phyloP scores from a whole-genome alignment of 2,888 invertebrate genomes.

The Volucella bombylans region DNA sequence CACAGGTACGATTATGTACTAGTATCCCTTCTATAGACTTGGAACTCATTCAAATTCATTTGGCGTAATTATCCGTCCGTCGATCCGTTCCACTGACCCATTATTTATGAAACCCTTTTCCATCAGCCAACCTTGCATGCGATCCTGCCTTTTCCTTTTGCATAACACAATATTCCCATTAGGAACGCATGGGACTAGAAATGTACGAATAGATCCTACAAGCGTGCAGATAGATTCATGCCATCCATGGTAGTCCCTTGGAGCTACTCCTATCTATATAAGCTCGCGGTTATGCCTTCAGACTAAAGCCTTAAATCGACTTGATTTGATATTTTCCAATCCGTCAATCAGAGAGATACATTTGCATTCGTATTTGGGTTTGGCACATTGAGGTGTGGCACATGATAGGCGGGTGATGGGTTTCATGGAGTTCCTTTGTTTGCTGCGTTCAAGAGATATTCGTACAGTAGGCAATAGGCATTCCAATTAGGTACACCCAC shows the following conservation, averaged over 20 bases:
- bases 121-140: slow-evolving; percentile 1
- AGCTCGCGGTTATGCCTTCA: slow-evolving; percentile 2
- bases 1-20: slow-evolving; percentile 13
- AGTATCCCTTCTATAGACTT: slow-evolving; percentile 7
- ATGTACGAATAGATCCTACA: slow-evolving; percentile 20
- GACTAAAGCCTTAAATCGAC: not conserved
- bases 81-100: slow-evolving; percentile 74
- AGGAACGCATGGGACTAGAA: slow-evolving; percentile 44
- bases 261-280: not conserved
- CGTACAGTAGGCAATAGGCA: not conserved
- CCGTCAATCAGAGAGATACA: slow-evolving; percentile 56
- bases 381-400: slow-evolving; percentile 60
- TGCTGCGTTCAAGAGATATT: not conserved
- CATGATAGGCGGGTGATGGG: slow-evolving; percentile 48
- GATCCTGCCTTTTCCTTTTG: slow-evolving; percentile 6
- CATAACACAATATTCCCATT: slow-evolving; percentile 61
- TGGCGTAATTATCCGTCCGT: slow-evolving; percentile 50
- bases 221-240: slow-evolving; percentile 14
- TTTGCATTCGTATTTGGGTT: slow-evolving; percentile 54
- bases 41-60: slow-evolving; percentile 50
- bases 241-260: slow-evolving; percentile 7
- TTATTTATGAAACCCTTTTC: slow-evolving; percentile 70
- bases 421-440: slow-evolving; percentile 23
- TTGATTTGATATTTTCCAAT: slow-evolving; percentile 48
- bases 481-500: slow-evolving; percentile 31